These are phyloP conservation scores for Campylorhamphus procurvoides DNA, from an alignment of 2,113 vertebrate species.

Conservation along the genomic window DNA sequence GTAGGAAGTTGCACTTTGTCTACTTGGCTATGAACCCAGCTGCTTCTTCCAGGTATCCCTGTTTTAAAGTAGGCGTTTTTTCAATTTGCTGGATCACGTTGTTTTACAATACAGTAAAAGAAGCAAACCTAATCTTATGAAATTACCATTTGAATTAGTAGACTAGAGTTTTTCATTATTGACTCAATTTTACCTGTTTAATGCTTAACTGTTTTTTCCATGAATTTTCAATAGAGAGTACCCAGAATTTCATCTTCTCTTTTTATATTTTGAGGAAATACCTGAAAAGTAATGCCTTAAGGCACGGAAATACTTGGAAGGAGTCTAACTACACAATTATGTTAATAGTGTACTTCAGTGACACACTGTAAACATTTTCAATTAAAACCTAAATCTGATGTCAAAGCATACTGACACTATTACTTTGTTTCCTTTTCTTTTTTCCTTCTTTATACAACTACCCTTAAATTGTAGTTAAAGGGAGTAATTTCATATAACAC, in stretches of 20 bases:
- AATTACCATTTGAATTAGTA: not conserved
- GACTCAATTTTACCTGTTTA: not conserved
- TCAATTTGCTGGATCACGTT: not conserved
- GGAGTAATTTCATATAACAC: not conserved
- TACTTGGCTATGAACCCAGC: not conserved
- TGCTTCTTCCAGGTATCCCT: not conserved
- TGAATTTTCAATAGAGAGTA: not conserved
- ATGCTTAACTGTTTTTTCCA: not conserved
- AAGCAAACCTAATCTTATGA: not conserved
- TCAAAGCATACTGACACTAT: not conserved
- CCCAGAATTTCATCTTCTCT: not conserved
- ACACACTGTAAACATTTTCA: not conserved
- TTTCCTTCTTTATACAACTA: not conserved
- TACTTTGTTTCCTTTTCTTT: not conserved
- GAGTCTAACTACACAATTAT: not conserved
- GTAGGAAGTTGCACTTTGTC: not conserved
- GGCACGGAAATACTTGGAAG: not conserved
- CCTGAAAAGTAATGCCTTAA: not conserved
- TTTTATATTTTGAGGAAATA: not conserved
- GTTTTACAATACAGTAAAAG: not conserved
- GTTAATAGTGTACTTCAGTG: not conserved
- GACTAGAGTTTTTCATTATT: not conserved
- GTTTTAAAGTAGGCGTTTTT: not conserved
- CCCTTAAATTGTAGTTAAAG: not conserved
- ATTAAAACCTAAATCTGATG: not conserved